phyloP scores from a whole-genome alignment of 2,888 invertebrate genomes.

The Automeris io region DNA sequence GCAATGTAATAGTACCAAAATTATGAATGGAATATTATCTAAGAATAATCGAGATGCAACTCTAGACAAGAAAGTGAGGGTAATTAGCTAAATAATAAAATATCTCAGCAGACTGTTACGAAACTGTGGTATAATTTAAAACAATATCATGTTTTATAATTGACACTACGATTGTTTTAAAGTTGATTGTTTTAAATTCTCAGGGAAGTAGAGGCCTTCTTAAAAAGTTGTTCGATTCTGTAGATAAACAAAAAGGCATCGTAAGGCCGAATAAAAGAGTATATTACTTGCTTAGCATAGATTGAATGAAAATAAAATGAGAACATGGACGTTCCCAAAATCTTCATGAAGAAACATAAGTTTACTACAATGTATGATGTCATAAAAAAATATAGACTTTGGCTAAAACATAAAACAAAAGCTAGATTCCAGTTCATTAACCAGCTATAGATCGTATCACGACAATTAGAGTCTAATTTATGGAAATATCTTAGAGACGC shows the following conservation, averaged over 20 bases:
- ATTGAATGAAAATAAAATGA: background rate
- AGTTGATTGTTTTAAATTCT: slow-evolving; percentile 23
- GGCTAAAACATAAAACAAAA: slow-evolving; percentile 32
- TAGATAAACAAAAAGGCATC: slow-evolving; percentile 23
- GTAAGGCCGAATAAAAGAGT: slow-evolving; percentile 32
- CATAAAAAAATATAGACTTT: slow-evolving; percentile 6
- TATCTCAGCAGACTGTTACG: slow-evolving; percentile 24
- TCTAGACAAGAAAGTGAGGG: slow-evolving; percentile 36
- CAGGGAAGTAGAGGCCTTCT: slow-evolving; percentile 36
- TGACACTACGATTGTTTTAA: slow-evolving; percentile 11
- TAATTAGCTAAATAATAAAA: slow-evolving; percentile 30
- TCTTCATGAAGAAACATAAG: background rate
- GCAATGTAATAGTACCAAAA: no score
- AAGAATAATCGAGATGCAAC: slow-evolving; percentile 3
- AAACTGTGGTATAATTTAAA: slow-evolving; percentile 17
- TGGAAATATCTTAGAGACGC: slow-evolving; percentile 38
- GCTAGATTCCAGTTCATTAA: slow-evolving; percentile 58
- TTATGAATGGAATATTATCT: background rate
- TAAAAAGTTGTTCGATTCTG: slow-evolving; percentile 12
- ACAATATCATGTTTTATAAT: slow-evolving; percentile 16
- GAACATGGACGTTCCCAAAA: background rate
- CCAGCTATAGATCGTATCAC: slow-evolving; percentile 52
- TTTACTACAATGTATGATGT: background rate
- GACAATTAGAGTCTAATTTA: slow-evolving; percentile 53
- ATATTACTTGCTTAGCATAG: slow-evolving; percentile 11